Evolutionary conservation across 2,888 invertebrate genomes (phyloP).

Genomic region (Calameuta idolon): DNA sequence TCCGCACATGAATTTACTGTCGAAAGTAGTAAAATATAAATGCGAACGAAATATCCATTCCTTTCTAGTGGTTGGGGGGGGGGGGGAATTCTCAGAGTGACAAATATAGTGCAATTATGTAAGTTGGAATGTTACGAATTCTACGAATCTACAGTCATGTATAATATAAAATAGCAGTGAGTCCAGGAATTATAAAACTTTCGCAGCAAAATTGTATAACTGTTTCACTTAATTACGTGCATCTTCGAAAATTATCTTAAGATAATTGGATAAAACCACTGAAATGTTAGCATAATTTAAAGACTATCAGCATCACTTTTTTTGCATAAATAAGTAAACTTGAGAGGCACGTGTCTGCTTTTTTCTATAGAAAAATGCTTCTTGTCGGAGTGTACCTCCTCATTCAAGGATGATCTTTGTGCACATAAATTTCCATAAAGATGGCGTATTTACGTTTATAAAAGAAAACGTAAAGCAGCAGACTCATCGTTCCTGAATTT

Average conservation of each 20-base stretch:
- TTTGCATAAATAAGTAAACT: background rate
- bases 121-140: background rate
- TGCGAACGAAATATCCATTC: background rate
- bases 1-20: background rate
- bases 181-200: background rate
- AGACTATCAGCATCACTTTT: background rate
- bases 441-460: background rate
- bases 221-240: background rate
- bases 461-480: background rate
- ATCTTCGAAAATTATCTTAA: background rate
- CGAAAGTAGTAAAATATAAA: background rate
- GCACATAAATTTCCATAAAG: background rate
- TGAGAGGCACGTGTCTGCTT: background rate
- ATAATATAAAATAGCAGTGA: no score
- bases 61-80: background rate
- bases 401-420: background rate
- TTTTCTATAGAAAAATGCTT: background rate
- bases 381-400: background rate
- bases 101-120: background rate
- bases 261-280: background rate
- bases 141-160: no score
- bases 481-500: background rate
- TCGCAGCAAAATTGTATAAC: background rate
- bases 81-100: background rate
- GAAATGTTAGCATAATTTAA: background rate